These are phyloP conservation scores for Huso huso DNA, from an alignment of 2,797 vertebrate genomes.

Conservation along the genomic window DNA sequence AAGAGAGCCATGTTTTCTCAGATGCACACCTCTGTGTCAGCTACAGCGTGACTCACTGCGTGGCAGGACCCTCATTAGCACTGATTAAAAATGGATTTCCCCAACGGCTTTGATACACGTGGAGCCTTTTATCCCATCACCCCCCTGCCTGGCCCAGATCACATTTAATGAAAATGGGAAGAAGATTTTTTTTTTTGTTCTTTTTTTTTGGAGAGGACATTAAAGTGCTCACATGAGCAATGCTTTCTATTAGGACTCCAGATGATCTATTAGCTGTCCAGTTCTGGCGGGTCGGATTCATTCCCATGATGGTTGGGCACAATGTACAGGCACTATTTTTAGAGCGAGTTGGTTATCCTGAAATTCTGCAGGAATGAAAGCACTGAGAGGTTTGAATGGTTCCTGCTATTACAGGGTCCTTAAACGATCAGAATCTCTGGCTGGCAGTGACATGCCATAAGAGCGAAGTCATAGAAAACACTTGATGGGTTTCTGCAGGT, in stretches of 20 bases:
- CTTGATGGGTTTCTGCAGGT: not conserved
- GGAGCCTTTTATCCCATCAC: constrained; percentile 26
- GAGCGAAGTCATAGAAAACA: not conserved
- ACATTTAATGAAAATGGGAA: constrained; percentile 46
- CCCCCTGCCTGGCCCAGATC: constrained; percentile 25
- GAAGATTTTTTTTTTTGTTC: constrained; percentile 25
- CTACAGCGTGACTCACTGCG: constrained; percentile 37
- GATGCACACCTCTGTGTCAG: constrained; percentile 43
- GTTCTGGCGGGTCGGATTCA: constrained; percentile 37
- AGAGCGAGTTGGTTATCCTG: not conserved
- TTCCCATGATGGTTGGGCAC: constrained; percentile 33
- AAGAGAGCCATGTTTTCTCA: not conserved
- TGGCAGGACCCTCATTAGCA: constrained; percentile 8
- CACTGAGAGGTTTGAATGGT: not conserved
- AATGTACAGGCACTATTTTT: not conserved
- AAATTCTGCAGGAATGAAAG: constrained; percentile 3
- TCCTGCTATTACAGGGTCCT: constrained; percentile 1
- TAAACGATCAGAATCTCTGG: not conserved
- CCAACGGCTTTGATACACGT: not conserved
- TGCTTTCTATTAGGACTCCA: constrained; percentile 44
- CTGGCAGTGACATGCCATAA: not conserved
- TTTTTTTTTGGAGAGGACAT: constrained; percentile 26
- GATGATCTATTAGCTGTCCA: constrained; percentile 43
- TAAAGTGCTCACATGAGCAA: constrained; percentile 43
- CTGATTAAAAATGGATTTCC: not conserved